Evolutionary conservation across 2,113 vertebrate genomes (phyloP), one percentile per base, ranked within the genome.

Genomic region (Marmota monax): DNA sequence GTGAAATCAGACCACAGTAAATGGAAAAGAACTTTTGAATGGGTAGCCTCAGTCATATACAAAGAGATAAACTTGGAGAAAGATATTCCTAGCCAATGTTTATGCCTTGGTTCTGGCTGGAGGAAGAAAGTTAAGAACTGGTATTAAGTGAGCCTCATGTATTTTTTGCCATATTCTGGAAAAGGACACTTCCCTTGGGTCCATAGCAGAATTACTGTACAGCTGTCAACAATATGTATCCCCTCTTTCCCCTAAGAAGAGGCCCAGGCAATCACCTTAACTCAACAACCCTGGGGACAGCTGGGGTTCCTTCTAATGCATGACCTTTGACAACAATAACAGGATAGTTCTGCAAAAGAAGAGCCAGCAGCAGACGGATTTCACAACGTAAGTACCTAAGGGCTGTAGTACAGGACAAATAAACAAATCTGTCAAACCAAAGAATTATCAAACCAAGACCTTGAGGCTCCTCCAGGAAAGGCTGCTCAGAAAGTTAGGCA

Each of bases 1-100:
- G 16, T 87, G 61, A 83, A 94, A 53, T 93, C 32, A 72, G 67
- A n/a, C 16, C 67, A 76, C 92, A 94, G 65, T 84, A 90, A 92
- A 51, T 93, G 4, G 5, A 96, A 90, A 93, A 90, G 29, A 51
- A 2, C 16, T 83, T 82, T 83, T 92, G n/a, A 82, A 72, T 90
- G 73, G 53, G 34, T 2, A 83, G 32, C 17, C 58, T 92, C 74
- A 58, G 13, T 92, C 85, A 86, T 69, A 48, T 39, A 83, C 0
- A 67, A 37, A 92, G 14, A 74, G 37, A 89, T 61, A 96, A 20
- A 79, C 34, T 84, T 96, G 79, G 11, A 86, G 39, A 86, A 83
- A 32, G 5, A 45, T 77, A 91, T 93, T 92, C 34, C 61, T 94
- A 70, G 34, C 51, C 14, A 61, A n/a, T 92, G 11, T 84, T 76